Evolutionary conservation across 2,113 vertebrate species (phyloP), one percentile per base, ranked within the genome.

Genomic region (Dinomys branickii): DNA sequence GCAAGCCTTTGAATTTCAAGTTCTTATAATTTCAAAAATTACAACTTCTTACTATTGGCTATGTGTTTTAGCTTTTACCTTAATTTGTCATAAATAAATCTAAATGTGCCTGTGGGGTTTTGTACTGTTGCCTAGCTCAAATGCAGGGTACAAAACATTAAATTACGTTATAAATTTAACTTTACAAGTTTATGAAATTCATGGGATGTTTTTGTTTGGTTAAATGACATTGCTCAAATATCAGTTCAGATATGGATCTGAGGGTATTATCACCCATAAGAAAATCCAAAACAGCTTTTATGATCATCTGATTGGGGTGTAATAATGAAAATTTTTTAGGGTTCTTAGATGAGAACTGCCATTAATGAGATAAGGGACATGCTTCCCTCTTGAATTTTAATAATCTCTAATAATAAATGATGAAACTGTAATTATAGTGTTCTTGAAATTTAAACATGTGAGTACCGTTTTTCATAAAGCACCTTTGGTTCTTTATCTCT

Each of bases 81-180:
- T 56, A 26, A 38, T 50, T 52, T 28, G 50, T 63, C 50, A 20
- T 1, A 0, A 80, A 20, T 0, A 24, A 54, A 67, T 59, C 47
- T 12, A 3, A 47, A 52, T 24, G 13, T 50, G 63, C 73, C 71
- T 2, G 6, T n/a, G 1, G 8, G 22, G 41, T 44, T 71, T 35
- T 50, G 12, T 77, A 50, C n/a, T n/a, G 0, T 26, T 81, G 19
- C 61, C 41, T 22, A 59, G 38, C 75, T 82, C 41, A 22, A 61
- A 87, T 3, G 30, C 12, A 30, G 38, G 19, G 52, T 63, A 33
- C 3, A 56, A 95, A 67, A 44, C 75, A 50, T 13, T 87, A 84
- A 86, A 75, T 81, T 90, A 58, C 84, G 85, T 33, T 80, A n/a
- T 19, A 85, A 35, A 50, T 19, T 96, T 47, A 52, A 47, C 47